phyloP scores from a whole-genome alignment of 2,797 vertebrate species.

The Phrynocephalus forsythii region DNA sequence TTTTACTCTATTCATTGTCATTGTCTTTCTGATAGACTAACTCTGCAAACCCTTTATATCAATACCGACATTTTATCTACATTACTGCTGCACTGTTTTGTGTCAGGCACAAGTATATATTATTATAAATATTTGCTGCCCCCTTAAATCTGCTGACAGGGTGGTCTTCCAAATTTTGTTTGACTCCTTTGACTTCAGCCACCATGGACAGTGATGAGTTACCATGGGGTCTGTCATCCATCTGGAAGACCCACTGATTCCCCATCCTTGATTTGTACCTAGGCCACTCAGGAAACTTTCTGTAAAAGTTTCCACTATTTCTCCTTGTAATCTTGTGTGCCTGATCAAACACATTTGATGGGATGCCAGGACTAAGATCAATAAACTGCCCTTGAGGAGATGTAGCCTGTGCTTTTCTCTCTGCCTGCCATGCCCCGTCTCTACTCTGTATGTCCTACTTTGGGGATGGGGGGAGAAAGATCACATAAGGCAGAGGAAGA shows the following conservation, averaged over 20 bases:
- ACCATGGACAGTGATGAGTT: background rate
- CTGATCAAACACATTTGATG: conserved; percentile 32
- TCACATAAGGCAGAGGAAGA: background rate
- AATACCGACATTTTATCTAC: too few species aligned
- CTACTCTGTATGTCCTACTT: background rate
- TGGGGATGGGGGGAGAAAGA: too few species aligned
- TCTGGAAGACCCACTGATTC: background rate
- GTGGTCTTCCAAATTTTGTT: background rate
- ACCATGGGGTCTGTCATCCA: too few species aligned
- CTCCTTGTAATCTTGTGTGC: background rate
- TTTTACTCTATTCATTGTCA: too few species aligned
- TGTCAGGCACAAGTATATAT: too few species aligned
- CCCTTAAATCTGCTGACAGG: too few species aligned
- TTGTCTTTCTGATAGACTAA: too few species aligned
- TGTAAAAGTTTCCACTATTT: background rate
- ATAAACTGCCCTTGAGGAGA: background rate
- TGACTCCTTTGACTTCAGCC: background rate
- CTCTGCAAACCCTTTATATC: too few species aligned
- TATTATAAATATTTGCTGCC: too few species aligned
- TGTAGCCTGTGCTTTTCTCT: background rate
- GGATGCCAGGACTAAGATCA: conserved; percentile 20
- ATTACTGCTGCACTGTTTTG: too few species aligned
- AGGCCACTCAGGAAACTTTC: background rate
- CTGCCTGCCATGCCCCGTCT: background rate
- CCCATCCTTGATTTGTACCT: background rate